Base-by-base conservation (phyloP, 2,797 vertebrate species). In the Pagetopsis macropterus region DNA sequence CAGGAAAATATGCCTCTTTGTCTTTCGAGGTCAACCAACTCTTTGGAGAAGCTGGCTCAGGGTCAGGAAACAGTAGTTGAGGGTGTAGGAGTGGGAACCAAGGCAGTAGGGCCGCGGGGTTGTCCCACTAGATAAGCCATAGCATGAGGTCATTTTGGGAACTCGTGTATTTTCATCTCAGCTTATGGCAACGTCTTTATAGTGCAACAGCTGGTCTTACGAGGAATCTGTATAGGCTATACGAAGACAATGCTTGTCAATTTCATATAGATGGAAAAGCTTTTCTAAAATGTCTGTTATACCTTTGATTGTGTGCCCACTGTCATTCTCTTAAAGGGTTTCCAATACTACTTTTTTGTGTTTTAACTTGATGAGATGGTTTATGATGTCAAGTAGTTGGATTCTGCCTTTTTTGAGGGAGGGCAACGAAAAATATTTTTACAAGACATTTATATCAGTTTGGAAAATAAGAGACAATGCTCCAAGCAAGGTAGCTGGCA, bases 1-100 rank as follows among this genome's bases (percentile, higher is more conserved):
- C 80, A 82, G 92, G 90, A 94, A 94, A 93, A 89, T 91, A 93
- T 93, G 91, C 73, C 79, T 88, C 83, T 88, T 90, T 91, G 91
- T 92, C 87, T 87, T 9, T 81, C 62, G 88, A 91, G 87, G 88
- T 91, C 88, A 86, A 87, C 84, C 84, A 61, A 65, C 76, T 79
- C 83, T 90, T 88, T 84, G 82, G 87, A 89, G 87, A 84, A 74
- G 71, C 76, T 92, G 89, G 89, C 83, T 23, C 40, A 58, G 71
- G 81, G 67, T 88, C 88, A 90, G 89, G 84, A 92, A 89, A 87
- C 79, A 90, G 87, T 83, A 86, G 88, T 85, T 72, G 76, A 83
- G 85, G 65, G 81, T 88, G 88, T 89, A 82, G 83, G 82, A 88
- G 87, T 88, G 88, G 88, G 88, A 88, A 87, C 67, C 48, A 71